Conservation (phyloP, 2,113 vertebrate species). For the Suncus etruscus region DNA sequence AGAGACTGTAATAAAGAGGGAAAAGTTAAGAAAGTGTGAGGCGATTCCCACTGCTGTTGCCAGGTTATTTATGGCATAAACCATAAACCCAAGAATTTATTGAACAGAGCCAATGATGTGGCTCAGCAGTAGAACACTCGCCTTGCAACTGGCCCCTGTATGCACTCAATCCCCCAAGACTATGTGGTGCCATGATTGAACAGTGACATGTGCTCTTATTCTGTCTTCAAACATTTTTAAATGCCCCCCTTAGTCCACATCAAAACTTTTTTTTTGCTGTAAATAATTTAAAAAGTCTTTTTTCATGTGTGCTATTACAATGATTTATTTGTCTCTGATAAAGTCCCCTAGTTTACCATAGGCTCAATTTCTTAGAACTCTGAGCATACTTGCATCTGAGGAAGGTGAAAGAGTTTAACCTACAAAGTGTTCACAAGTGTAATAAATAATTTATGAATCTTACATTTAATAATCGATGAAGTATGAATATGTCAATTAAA, state of each 20-base stretch:
- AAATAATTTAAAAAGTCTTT: constrained; percentile 12
- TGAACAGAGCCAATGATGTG: no score
- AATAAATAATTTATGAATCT: constrained; percentile 69
- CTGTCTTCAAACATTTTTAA: background rate
- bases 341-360: constrained; percentile 12
- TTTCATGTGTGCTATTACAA: constrained; percentile 37
- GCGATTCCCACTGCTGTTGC: background rate
- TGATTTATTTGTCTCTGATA: constrained; percentile 49
- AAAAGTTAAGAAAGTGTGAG: background rate
- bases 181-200: background rate
- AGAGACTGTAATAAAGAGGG: background rate
- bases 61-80: background rate
- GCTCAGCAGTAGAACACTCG: no score
- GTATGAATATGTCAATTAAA: constrained; percentile 64
- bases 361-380: constrained; percentile 54
- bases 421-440: constrained; percentile 56
- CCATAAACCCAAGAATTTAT: background rate
- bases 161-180: background rate
- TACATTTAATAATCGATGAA: constrained; percentile 72
- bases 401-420: constrained; percentile 58
- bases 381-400: constrained; percentile 45
- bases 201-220: no score
- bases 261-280: background rate
- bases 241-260: background rate
- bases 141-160: no score